Percentiles rank a stretch among this genome's conserved stretches.
These are phyloP conservation scores for Conistra vaccinii DNA, from an alignment of 2,888 invertebrate species.

Conservation along the genomic window DNA sequence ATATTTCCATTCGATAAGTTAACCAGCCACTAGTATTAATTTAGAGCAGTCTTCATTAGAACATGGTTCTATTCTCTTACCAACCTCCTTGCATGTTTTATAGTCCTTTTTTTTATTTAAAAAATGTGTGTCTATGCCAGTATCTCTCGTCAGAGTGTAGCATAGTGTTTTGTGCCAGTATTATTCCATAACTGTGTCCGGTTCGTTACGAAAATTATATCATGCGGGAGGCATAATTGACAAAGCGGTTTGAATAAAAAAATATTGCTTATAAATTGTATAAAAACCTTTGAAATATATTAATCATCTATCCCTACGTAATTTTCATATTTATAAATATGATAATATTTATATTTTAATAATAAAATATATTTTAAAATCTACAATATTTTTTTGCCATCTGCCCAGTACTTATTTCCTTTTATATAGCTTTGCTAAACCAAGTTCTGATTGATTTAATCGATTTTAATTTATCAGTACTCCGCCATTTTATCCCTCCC, in stretches of 20 bases:
- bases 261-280: not conserved
- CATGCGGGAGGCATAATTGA: constrained; percentile 6
- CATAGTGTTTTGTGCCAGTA: constrained; percentile 25
- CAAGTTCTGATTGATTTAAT: not conserved
- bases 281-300: not conserved
- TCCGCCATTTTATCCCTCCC: constrained; percentile 43
- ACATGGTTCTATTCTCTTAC: constrained; percentile 4
- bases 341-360: no score
- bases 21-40: constrained; percentile 25
- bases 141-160: not conserved
- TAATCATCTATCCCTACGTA: not conserved
- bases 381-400: not conserved
- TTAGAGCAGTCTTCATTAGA: constrained; percentile 26
- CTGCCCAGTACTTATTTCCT: not conserved
- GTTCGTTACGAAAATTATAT: constrained; percentile 10
- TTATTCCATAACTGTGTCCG: constrained; percentile 15
- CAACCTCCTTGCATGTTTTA: constrained; percentile 6
- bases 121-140: constrained; percentile 11
- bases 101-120: not conserved
- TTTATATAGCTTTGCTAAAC: not conserved
- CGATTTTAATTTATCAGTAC: constrained; percentile 15
- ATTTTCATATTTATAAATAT: no score
- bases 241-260: not conserved
- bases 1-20: constrained; percentile 65
- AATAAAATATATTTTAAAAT: no score